These are phyloP conservation scores for Semicossyphus pulcher DNA, from an alignment of 2,113 vertebrate genomes.

Conservation along the genomic window DNA sequence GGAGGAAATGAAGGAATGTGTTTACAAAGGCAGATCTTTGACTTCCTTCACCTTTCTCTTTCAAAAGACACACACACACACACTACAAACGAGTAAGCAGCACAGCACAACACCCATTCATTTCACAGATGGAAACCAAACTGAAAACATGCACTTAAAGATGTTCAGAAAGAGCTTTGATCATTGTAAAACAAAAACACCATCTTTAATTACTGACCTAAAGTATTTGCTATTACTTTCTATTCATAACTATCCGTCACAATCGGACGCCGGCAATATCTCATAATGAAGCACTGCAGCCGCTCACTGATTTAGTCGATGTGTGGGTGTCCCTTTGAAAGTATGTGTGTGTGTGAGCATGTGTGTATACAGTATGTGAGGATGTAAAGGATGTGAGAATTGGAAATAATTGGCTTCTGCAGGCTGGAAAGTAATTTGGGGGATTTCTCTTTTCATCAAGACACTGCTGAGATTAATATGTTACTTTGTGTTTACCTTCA, in stretches of 20 bases:
- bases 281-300: slow-evolving; percentile 57
- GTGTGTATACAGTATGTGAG: slow-evolving; percentile 19
- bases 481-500: slow-evolving; percentile 48
- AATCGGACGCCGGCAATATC: slow-evolving; percentile 37
- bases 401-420: slow-evolving; percentile 61
- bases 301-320: slow-evolving; percentile 52
- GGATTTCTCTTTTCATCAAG: slow-evolving; percentile 51
- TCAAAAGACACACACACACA: not conserved
- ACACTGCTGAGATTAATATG: slow-evolving; percentile 48
- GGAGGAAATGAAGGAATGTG: slow-evolving; percentile 13
- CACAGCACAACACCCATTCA: not conserved
- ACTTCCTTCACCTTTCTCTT: slow-evolving; percentile 19
- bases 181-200: slow-evolving; percentile 3
- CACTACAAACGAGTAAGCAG: not conserved
- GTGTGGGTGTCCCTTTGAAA: slow-evolving; percentile 45
- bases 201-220: slow-evolving; percentile 23
- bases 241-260: slow-evolving; percentile 25
- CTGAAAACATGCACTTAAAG: slow-evolving; percentile 4
- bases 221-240: slow-evolving; percentile 30
- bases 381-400: slow-evolving; percentile 54
- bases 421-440: slow-evolving; percentile 61
- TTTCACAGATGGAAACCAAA: not conserved
- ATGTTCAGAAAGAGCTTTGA: not conserved
- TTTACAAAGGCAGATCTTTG: slow-evolving; percentile 38
- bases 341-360: not conserved